phyloP scores from a whole-genome alignment of 2,797 vertebrate species.

The Macroramphosus scolopax region DNA sequence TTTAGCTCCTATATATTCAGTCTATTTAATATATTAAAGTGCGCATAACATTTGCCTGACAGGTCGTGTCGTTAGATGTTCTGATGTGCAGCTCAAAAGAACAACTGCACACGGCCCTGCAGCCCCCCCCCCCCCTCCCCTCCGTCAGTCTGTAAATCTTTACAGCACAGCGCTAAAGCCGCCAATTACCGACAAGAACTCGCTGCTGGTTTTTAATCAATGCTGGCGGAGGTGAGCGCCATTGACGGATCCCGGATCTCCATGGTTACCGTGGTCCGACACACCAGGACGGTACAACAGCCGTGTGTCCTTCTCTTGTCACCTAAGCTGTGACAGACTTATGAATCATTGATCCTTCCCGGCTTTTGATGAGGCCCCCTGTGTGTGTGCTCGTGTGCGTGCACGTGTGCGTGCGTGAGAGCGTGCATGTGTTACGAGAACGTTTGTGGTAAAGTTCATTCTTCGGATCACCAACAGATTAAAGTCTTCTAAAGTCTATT shows the following conservation, averaged over 20 bases:
- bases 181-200: conserved; percentile 41
- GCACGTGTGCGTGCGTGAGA: conserved; percentile 11
- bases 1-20: too few species aligned
- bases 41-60: not conserved
- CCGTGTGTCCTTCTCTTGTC: conserved; percentile 52
- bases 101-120: not conserved
- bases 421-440: conserved; percentile 8
- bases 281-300: conserved; percentile 47
- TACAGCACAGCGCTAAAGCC: conserved; percentile 29
- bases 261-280: conserved; percentile 65
- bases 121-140: not conserved
- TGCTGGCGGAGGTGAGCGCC: conserved; percentile 37
- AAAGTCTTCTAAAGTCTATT: too few species aligned
- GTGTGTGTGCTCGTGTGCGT: conserved; percentile 8
- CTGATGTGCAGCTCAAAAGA: conserved; percentile 1
- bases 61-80: not conserved
- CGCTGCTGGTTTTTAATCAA: conserved; percentile 63
- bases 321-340: conserved; percentile 67
- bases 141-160: conserved; percentile 33
- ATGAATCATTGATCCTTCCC: conserved; percentile 73
- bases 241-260: conserved; percentile 51
- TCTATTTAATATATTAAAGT: too few species aligned
- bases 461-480: too few species aligned
- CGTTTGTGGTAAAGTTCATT: conserved; percentile 1
- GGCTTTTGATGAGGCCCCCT: conserved; percentile 37